Evolutionary conservation across 2,113 vertebrate species (phyloP).

Genomic region (Atlantisia rogersi): DNA sequence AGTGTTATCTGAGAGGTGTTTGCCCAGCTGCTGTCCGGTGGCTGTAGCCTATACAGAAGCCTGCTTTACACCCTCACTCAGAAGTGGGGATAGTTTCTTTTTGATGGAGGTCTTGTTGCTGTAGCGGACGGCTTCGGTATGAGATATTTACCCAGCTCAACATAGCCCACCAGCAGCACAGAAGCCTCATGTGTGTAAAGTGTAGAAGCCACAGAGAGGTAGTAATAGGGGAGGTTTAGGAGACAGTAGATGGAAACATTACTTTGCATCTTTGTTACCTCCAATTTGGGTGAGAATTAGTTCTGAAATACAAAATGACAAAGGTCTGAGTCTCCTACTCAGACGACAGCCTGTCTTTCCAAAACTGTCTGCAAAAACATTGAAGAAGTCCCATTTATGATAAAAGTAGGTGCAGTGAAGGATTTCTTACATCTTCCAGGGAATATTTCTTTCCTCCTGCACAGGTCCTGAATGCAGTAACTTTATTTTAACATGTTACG

Average conservation of each 20-base stretch:
- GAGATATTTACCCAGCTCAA: not conserved
- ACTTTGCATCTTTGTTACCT: not conserved
- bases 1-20: not conserved
- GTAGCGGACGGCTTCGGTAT: not conserved
- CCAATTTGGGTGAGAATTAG: not conserved
- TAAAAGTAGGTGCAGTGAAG: not conserved
- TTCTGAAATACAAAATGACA: not conserved
- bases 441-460: not conserved
- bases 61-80: not conserved
- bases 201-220: not conserved
- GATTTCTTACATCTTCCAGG: not conserved
- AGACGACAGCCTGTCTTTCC: not conserved
- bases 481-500: not conserved
- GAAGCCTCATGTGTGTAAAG: not conserved
- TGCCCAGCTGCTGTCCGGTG: not conserved
- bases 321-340: not conserved
- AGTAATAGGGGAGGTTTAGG: not conserved
- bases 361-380: not conserved
- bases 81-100: not conserved
- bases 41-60: not conserved
- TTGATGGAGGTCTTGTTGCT: not conserved
- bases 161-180: not conserved
- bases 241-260: not conserved
- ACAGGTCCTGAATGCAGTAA: not conserved
- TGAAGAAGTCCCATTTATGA: not conserved